These are phyloP conservation scores for Boloria selene DNA, from an alignment of 2,888 invertebrate species.

Conservation along the genomic window DNA sequence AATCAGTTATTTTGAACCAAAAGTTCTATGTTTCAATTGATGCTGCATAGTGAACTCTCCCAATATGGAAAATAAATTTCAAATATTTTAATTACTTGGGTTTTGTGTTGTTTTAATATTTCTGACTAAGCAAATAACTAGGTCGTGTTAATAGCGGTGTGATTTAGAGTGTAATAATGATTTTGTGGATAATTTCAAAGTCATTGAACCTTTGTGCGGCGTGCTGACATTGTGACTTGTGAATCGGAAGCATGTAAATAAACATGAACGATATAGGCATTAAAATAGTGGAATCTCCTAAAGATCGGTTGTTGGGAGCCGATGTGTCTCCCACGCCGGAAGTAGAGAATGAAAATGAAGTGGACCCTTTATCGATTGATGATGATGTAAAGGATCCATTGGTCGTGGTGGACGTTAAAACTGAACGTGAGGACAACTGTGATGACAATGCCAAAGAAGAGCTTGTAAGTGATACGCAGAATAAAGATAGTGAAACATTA, in stretches of 20 bases:
- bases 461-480: conserved; percentile 54
- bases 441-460: conserved; percentile 80
- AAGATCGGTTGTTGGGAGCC: conserved; percentile 58
- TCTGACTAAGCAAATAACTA: conserved; percentile 34
- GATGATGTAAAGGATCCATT: conserved; percentile 56
- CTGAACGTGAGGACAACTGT: conserved; percentile 59
- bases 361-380: conserved; percentile 71
- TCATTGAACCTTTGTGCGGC: conserved; percentile 71
- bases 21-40: conserved; percentile 71
- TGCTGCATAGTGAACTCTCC: conserved; percentile 68
- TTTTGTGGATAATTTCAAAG: conserved; percentile 65
- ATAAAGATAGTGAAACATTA: conserved; percentile 50
- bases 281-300: conserved; percentile 74
- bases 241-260: conserved; percentile 80
- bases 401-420: conserved; percentile 45
- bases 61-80: conserved; percentile 66
- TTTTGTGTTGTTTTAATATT: conserved; percentile 30
- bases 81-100: conserved; percentile 50
- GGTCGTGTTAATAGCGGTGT: conserved; percentile 33
- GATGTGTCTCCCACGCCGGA: conserved; percentile 58
- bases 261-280: conserved; percentile 80
- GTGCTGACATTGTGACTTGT: conserved; percentile 72
- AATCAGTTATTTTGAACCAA: conserved; percentile 63
- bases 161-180: conserved; percentile 46
- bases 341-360: conserved; percentile 59